These are phyloP conservation scores for Megaptera novaeangliae DNA, from an alignment of 2,113 vertebrate genomes.

Conservation along the genomic window DNA sequence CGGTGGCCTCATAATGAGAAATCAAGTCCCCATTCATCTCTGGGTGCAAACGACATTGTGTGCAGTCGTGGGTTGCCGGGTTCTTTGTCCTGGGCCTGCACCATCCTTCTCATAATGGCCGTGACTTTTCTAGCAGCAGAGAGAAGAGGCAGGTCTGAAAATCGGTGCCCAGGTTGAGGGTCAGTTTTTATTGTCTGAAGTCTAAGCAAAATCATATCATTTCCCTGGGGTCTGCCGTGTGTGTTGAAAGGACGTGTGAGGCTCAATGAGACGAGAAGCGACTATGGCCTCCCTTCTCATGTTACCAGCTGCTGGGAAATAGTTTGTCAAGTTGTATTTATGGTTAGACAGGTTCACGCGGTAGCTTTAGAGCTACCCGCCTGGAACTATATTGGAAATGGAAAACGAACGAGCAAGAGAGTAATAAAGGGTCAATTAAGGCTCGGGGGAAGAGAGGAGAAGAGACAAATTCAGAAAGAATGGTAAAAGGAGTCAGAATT, in stretches of 20 bases:
- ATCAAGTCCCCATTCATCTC: not conserved
- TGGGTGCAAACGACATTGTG: not conserved
- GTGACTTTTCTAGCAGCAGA: not conserved
- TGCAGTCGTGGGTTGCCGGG: fast-evolving
- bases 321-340: constrained; percentile 73
- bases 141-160: not conserved
- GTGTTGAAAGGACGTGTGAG: not conserved
- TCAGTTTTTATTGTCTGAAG: constrained; percentile 58
- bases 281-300: not conserved
- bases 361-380: constrained; percentile 35
- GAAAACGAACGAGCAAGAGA: constrained; percentile 23
- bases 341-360: constrained; percentile 45
- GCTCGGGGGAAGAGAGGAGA: constrained; percentile 51
- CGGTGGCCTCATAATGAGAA: not conserved
- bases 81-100: not conserved
- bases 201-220: not conserved
- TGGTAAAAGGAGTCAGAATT: not conserved
- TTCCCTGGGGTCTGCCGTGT: not conserved
- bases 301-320: constrained; percentile 51
- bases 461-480: not conserved
- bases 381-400: constrained; percentile 65
- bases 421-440: constrained; percentile 62
- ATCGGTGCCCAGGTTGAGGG: not conserved
- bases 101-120: not conserved
- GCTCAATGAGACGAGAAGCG: constrained; percentile 47